These are phyloP conservation scores for Leptopilina drosophilae DNA, from an alignment of 2,888 invertebrate genomes.

Conservation along the genomic window DNA sequence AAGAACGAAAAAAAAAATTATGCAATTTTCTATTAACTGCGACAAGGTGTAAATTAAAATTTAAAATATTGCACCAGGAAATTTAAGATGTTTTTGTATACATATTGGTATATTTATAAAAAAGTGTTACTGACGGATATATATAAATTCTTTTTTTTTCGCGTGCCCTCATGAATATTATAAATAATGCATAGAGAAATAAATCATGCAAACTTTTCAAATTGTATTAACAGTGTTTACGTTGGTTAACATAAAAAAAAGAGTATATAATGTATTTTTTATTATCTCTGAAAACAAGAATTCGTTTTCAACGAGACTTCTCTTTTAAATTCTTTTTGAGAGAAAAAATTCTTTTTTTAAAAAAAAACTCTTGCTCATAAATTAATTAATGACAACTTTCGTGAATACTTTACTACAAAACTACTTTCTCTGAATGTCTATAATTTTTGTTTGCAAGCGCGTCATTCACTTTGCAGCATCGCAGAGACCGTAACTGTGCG, in stretches of 20 bases:
- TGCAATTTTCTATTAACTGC: constrained; percentile 6
- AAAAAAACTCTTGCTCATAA: constrained; percentile 7
- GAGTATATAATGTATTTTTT: not conserved
- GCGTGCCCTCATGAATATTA: not conserved
- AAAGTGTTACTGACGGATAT: not conserved
- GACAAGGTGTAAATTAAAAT: not conserved
- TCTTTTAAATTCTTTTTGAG: not conserved
- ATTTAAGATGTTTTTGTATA: not conserved
- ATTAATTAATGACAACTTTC: constrained; percentile 32
- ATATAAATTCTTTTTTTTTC: not conserved
- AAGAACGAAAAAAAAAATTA: not conserved
- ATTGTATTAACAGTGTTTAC: not conserved
- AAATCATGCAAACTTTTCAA: constrained; percentile 1
- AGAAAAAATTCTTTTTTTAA: no score
- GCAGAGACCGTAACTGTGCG: constrained; percentile 5
- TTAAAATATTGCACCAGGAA: constrained; percentile 8
- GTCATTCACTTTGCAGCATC: constrained; percentile 6
- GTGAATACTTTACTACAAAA: constrained; percentile 26
- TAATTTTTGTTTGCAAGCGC: constrained; percentile 27
- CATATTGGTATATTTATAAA: no score
- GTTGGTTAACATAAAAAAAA: not conserved
- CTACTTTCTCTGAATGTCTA: constrained; percentile 34
- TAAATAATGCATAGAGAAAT: constrained; percentile 15
- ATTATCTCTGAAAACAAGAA: not conserved
- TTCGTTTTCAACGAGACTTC: not conserved